Evolutionary conservation across 2,797 vertebrate species (phyloP).

Genomic region (Harpagifer antarcticus): DNA sequence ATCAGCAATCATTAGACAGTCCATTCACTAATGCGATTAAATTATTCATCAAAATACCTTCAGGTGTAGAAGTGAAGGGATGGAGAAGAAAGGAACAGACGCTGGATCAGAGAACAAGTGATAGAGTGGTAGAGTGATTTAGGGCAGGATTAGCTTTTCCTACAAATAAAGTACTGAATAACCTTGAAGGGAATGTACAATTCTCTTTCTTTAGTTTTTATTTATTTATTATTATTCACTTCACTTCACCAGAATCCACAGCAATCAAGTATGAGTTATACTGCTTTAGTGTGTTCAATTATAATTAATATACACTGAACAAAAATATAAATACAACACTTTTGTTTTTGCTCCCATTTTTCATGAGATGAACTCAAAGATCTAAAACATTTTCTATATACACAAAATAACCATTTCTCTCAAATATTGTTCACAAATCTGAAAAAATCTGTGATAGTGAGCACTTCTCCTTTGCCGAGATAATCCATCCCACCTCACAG

Average conservation of each 20-base stretch:
- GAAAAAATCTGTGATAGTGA: too few species aligned
- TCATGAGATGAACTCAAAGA: too few species aligned
- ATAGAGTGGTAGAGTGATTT: background rate
- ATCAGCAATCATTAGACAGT: constrained; percentile 8
- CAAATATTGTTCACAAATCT: too few species aligned
- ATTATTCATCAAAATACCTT: constrained; percentile 48
- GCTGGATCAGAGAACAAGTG: constrained; percentile 13
- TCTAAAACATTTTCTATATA: too few species aligned
- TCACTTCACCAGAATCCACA: background rate
- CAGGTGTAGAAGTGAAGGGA: constrained; percentile 7
- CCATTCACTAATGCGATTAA: constrained; percentile 7
- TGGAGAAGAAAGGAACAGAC: constrained; percentile 26
- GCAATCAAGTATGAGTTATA: background rate
- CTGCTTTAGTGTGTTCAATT: background rate
- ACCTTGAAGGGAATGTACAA: background rate
- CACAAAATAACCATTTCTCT: too few species aligned
- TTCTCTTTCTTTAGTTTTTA: background rate
- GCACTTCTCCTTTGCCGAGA: too few species aligned
- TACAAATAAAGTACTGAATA: background rate
- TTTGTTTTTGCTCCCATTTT: too few species aligned
- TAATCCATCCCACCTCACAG: too few species aligned
- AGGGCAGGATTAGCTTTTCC: background rate
- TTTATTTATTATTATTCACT: background rate
- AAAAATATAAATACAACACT: too few species aligned
- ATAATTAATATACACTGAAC: background rate